Evolutionary conservation across 2,113 vertebrate genomes (phyloP).

Genomic region (Etheostoma cragini): DNA sequence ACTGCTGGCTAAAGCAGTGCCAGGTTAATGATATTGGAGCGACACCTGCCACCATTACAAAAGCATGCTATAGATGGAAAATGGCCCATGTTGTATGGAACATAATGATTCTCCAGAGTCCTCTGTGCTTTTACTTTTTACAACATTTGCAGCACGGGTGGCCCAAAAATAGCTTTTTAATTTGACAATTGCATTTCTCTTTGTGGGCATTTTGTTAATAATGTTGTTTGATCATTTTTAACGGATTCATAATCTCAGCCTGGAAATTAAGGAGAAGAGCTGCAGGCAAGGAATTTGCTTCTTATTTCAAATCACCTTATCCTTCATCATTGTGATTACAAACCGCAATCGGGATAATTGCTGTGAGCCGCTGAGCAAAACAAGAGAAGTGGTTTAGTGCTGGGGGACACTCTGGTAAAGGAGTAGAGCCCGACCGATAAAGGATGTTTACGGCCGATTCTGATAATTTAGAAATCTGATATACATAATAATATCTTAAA

Average conservation of each 20-base stretch:
- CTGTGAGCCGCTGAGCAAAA: background rate
- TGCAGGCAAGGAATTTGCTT: conserved; percentile 14
- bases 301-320: conserved; percentile 27
- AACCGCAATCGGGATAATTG: conserved; percentile 51
- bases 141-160: conserved; percentile 23
- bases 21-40: background rate
- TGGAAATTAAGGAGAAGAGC: conserved; percentile 28
- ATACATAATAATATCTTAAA: no score
- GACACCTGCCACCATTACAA: background rate
- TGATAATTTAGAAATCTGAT: no score
- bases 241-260: conserved; percentile 25
- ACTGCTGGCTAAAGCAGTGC: conserved; percentile 14
- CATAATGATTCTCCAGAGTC: background rate
- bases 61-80: background rate
- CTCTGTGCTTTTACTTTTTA: conserved; percentile 1
- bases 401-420: conserved; percentile 25
- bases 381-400: conserved; percentile 7
- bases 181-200: conserved; percentile 16
- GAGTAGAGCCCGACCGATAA: no score
- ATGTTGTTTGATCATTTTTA: conserved; percentile 18
- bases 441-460: no score
- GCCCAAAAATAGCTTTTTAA: conserved; percentile 22
- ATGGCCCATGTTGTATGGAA: background rate
- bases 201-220: conserved; percentile 20
- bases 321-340: conserved; percentile 49